Conservation (phyloP, 2,888 invertebrate species). For the Drosophila incognita region DNA sequence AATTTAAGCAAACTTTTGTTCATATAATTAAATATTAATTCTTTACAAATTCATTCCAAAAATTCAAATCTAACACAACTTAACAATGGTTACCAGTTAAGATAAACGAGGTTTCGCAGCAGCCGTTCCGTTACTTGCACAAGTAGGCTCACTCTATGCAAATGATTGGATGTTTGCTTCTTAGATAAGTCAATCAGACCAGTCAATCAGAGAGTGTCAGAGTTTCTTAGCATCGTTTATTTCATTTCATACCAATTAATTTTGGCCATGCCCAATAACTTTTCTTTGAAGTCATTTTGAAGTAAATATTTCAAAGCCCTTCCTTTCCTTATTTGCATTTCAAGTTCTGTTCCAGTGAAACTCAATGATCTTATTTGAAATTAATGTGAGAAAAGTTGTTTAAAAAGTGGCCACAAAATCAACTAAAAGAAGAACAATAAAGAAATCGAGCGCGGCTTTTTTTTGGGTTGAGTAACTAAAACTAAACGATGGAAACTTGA, state of each 20-base stretch:
- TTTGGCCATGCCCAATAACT: neutral
- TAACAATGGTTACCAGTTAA: too few relatives aligned
- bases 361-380: neutral
- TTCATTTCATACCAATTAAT: neutral
- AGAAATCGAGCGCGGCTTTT: neutral
- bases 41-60: too few relatives aligned
- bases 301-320: neutral
- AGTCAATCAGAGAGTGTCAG: neutral
- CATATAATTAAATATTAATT: too few relatives aligned
- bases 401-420: neutral
- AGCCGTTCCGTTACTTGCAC: too few relatives aligned
- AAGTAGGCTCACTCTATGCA: too few relatives aligned
- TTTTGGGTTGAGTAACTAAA: constrained; percentile 4
- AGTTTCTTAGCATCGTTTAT: neutral
- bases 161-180: too few relatives aligned
- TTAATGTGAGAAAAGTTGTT: neutral
- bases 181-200: too few relatives aligned
- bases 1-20: too few relatives aligned
- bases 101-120: too few relatives aligned
- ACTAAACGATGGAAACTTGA: constrained; percentile 18
- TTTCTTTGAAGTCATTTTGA: neutral
- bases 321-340: neutral
- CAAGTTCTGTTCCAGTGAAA: neutral
- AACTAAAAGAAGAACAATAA: constrained; percentile 6
- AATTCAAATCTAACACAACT: too few relatives aligned